Evolutionary conservation across 2,797 vertebrate genomes (phyloP), one percentile per base, ranked within the genome.

Genomic region (Notolabrus celidotus): DNA sequence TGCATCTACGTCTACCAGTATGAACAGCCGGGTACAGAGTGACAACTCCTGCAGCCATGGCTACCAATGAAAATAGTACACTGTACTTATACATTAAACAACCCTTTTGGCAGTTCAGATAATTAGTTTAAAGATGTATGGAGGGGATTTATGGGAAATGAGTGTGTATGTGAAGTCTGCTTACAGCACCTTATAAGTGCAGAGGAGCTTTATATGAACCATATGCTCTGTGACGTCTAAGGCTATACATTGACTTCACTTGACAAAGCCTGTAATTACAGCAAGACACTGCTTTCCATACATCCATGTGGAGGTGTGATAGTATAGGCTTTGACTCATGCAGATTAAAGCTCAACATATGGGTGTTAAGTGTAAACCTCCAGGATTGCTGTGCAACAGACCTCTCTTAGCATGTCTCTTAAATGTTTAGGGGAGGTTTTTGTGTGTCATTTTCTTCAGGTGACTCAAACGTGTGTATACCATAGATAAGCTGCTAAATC

Each of bases 401-500:
- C 10, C 10, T 11, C 36, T 42, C 27, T 53, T 7, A 11, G 3
- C 14, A 19, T 15, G 2, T 74, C 16, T 59, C 27, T 16, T 41
- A 47, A 43, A 10, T 66, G 16, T 15, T 41, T 2, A 19, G 14
- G 33, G n/a, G n/a, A n/a, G n/a, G n/a, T n/a, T n/a, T 25, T n/a
- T n/a, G 23, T 42, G 33, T 45, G 31, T 58, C 34, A 41, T 34
- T 25, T 50, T 65, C 9, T 31, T 60, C 2, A 39, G 34, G 34
- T 79, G 57, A 78, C 55, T 82, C 33, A 67, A 31, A 16, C n/a
- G 46, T 38, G 16, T 56, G 41, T 54, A 84, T 82, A 70, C 74
- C 68, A 67, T n/a, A 56, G 66, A 70, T 36, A 51, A 69, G 51
- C 19, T 45, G 16, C 58, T 75, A 59, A 55, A 54, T 57, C 49